These are phyloP conservation scores for Norana najaformis DNA, from an alignment of 2,888 invertebrate genomes.

Conservation along the genomic window DNA sequence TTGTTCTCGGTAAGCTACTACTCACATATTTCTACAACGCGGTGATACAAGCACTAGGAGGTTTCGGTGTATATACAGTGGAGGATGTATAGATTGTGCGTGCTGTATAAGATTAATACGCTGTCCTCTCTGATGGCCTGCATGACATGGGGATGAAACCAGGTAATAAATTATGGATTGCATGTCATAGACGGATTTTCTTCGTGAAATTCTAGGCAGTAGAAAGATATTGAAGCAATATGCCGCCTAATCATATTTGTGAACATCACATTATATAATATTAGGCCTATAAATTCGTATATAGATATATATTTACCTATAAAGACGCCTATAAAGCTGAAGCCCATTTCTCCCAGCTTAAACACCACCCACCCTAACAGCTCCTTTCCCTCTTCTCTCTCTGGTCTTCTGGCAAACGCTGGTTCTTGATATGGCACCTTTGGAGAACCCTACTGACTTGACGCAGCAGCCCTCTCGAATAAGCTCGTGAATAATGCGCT, in stretches of 20 bases:
- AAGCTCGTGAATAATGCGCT: no score
- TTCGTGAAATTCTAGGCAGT: neutral
- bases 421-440: no score
- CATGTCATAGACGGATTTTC: neutral
- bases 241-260: neutral
- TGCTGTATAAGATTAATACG: neutral
- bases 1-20: neutral
- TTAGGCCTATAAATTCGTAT: neutral
- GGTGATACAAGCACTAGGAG: neutral
- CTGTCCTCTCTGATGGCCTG: neutral
- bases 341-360: no score
- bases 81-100: neutral
- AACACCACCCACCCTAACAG: no score
- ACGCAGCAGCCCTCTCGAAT: no score
- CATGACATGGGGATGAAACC: neutral
- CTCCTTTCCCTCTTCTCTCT: no score
- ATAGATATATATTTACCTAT: no score
- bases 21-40: neutral
- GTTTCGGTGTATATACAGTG: neutral
- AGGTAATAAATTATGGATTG: neutral
- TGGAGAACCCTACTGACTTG: no score
- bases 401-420: no score
- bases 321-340: no score
- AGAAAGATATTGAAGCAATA: neutral
- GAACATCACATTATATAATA: neutral